Evolutionary conservation across 2,797 vertebrate genomes (phyloP).

Genomic region (Hippocampus kuda): DNA sequence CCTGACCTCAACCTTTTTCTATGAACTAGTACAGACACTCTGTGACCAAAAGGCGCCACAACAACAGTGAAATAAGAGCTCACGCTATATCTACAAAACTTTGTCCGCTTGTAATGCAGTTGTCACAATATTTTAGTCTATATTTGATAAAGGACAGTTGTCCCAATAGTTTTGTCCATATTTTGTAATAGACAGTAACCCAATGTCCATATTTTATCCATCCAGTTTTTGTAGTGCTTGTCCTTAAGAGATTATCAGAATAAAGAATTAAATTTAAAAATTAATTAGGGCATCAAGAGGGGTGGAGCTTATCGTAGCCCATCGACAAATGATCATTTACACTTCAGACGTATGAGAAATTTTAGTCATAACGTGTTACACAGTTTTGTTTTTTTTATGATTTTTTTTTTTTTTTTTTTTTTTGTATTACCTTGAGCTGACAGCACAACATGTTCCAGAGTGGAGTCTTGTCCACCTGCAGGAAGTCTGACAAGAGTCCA

Average conservation of each 20-base stretch:
- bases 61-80: too few species aligned
- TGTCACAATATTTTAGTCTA: not conserved
- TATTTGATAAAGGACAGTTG: not conserved
- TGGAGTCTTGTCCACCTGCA: slow-evolving; percentile 44
- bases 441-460: slow-evolving; percentile 71
- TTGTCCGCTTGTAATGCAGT: not conserved
- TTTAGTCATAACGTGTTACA: too few species aligned
- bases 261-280: not conserved
- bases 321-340: too few species aligned
- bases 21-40: too few species aligned
- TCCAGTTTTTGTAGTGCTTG: not conserved
- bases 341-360: too few species aligned
- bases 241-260: not conserved
- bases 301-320: not conserved
- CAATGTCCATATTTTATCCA: not conserved
- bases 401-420: too few species aligned
- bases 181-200: not conserved
- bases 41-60: too few species aligned
- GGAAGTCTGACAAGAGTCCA: slow-evolving; percentile 73
- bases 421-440: slow-evolving; percentile 51
- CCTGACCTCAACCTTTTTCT: too few species aligned
- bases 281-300: not conserved
- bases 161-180: not conserved
- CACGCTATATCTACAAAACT: too few species aligned
- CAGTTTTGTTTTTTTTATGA: too few species aligned